Base-by-base conservation (phyloP, 2,888 invertebrate species). In the Lepidonotus clava region DNA sequence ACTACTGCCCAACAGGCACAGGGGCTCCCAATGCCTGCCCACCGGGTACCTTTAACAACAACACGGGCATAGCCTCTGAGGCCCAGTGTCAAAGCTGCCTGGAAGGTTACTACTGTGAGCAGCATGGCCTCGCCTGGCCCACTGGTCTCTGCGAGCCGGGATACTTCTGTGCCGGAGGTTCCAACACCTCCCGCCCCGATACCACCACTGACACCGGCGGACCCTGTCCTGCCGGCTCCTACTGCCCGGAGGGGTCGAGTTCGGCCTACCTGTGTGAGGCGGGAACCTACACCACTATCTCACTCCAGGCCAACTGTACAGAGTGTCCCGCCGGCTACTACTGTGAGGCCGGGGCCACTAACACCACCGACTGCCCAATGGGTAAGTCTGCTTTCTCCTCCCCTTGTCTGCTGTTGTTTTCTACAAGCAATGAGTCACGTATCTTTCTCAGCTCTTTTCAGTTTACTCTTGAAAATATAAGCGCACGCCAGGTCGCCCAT, bases 141-240 rank as follows among this genome's bases (percentile, higher is more conserved):
- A 87, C 90, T 8, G 93, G 92, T n/a, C 87, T 91, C 8, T 93
- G 93, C 80, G 84, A 89, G 18, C 32, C 90, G 67, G 93, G 93
- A 8, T 93, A 91, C 88, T 93, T 91, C 90, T 93, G 93, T 86
- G 86, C 90, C 1, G 88, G 88, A 0, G 92, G 92, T 0, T 91
- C 93, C 24, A 92, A 91, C 86, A 88, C 91, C 0, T 91, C 92
- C 5, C 89, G 88, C 5, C 92, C 92, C 0, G 89, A 90, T 32
- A 84, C 85, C 0, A 88, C 88, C 1, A 90, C 91, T 6, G 53
- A 90, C 21, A 91, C 90, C 28, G 92, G 92, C 21, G 93, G 93
- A 40, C 92, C 93, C 1, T 93, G 93, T 88, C 92, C 93, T 11
- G 84, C 89, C 0, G 93, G 93, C 6, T 91, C 91, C 32, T 93